A percentile compares a stretch with the other conserved stretches of the same genome.
phyloP scores from a whole-genome alignment of 1,140 invertebrate species.

The Calephelis virginiensis region DNA sequence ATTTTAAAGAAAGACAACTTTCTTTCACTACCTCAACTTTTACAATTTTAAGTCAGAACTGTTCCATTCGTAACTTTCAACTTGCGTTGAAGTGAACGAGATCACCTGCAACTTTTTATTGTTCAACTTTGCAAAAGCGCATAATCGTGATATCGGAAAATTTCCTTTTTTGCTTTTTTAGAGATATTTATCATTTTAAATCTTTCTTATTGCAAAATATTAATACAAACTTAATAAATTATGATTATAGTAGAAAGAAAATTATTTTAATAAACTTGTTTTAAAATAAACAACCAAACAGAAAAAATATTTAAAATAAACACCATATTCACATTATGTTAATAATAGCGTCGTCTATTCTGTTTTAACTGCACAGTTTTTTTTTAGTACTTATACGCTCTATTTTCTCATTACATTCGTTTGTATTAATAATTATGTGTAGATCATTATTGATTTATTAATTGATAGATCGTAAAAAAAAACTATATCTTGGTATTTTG shows the following conservation, averaged over 20 bases:
- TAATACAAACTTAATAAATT: background rate
- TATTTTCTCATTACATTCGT: no score
- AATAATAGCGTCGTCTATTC: no score
- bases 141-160: slow-evolving; percentile 29
- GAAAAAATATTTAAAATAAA: no score
- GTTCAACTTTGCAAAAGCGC: slow-evolving; percentile 37
- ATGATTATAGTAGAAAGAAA: no score
- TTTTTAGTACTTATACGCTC: no score
- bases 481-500: background rate
- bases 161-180: slow-evolving; percentile 25
- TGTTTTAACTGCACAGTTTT: no score
- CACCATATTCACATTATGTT: no score
- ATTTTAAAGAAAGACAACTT: slow-evolving; percentile 29
- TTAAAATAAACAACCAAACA: no score
- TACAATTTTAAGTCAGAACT: slow-evolving; percentile 39
- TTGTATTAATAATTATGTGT: background rate
- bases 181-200: slow-evolving; percentile 7
- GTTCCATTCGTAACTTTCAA: slow-evolving; percentile 33
- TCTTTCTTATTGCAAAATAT: background rate
- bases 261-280: no score
- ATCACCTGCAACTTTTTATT: slow-evolving; percentile 40
- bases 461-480: background rate
- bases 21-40: slow-evolving; percentile 33
- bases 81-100: slow-evolving; percentile 33
- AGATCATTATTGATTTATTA: background rate